phyloP scores from a whole-genome alignment of 2,888 invertebrate genomes.

The Malacosoma neustria region DNA sequence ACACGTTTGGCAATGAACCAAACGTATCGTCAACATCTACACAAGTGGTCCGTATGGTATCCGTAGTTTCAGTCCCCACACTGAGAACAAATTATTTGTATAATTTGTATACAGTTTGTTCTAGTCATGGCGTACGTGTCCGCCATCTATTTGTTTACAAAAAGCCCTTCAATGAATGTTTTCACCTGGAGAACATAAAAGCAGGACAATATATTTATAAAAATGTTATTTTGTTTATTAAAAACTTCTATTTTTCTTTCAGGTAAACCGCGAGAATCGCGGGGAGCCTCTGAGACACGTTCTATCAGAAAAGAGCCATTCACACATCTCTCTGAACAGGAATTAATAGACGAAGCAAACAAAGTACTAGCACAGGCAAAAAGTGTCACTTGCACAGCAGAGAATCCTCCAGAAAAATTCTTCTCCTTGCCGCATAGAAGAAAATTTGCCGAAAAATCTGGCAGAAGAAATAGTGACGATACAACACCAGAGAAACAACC shows the following conservation, averaged over 20 bases:
- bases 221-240: no score
- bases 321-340: slow-evolving; percentile 80
- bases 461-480: slow-evolving; percentile 74
- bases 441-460: slow-evolving; percentile 61
- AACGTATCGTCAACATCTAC: no score
- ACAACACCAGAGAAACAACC: slow-evolving; percentile 43
- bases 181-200: no score
- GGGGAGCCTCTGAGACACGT: slow-evolving; percentile 43
- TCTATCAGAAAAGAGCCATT: slow-evolving; percentile 71
- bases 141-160: no score
- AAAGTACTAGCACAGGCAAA: slow-evolving; percentile 83
- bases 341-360: slow-evolving; percentile 85
- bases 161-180: no score
- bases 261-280: slow-evolving; percentile 65
- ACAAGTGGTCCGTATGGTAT: no score
- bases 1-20: no score
- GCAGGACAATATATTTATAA: no score
- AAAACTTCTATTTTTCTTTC: slow-evolving; percentile 27
- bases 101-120: no score
- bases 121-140: no score
- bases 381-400: slow-evolving; percentile 79
- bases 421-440: slow-evolving; percentile 80
- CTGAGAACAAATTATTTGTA: no score
- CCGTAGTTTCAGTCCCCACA: no score
- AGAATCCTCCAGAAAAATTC: slow-evolving; percentile 77